phyloP scores from a whole-genome alignment of 2,797 vertebrate species.

The Onychomys arenicola region DNA sequence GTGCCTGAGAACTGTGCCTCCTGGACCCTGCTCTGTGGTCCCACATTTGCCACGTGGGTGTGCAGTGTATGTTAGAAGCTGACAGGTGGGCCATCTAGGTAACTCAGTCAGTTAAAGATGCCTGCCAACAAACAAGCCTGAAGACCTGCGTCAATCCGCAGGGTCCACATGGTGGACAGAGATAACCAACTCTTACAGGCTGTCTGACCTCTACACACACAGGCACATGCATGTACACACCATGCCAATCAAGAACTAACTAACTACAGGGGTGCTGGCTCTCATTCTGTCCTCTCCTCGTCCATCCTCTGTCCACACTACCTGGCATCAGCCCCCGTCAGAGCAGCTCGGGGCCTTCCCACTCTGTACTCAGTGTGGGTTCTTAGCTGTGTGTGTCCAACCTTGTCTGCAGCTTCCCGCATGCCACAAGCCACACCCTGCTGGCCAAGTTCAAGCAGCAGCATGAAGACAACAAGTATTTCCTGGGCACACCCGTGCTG shows the following conservation, averaged over 20 bases:
- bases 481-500: slow-evolving; percentile 96
- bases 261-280: not conserved
- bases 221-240: too few relatives aligned
- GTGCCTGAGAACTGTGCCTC: not conserved
- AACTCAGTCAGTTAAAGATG: not conserved
- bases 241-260: not conserved
- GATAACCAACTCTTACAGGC: not conserved
- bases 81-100: not conserved
- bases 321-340: too few relatives aligned
- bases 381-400: not conserved
- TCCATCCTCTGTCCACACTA: too few relatives aligned
- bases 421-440: slow-evolving; percentile 96
- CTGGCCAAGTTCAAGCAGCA: slow-evolving; percentile 99
- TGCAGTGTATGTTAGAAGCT: not conserved
- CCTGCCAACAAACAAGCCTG: not conserved
- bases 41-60: too few relatives aligned
- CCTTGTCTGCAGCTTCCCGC: slow-evolving; percentile 93
- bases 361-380: not conserved
- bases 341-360: not conserved
- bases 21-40: not conserved
- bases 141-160: not conserved
- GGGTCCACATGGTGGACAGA: not conserved
- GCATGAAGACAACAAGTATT: slow-evolving; percentile 96
- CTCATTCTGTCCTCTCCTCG: not conserved
- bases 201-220: not conserved